These are phyloP conservation scores for Callimorpha dominula DNA, from an alignment of 2,888 invertebrate species.

Conservation along the genomic window DNA sequence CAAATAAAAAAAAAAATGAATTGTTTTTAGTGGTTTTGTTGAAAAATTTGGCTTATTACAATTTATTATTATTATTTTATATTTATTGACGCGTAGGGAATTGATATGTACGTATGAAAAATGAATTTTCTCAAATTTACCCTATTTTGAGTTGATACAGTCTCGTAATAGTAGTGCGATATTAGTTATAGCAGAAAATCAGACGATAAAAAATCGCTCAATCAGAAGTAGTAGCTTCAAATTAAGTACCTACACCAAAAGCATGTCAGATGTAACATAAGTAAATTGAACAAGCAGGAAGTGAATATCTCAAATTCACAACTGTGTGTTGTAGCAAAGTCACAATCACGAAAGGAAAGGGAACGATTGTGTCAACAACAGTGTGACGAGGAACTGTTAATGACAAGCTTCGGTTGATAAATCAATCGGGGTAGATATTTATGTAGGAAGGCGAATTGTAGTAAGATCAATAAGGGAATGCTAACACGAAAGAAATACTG, in stretches of 20 bases:
- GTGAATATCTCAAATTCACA: constrained; percentile 13
- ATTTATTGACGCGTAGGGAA: too few relatives aligned
- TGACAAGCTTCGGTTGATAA: constrained; percentile 20
- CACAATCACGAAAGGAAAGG: constrained; percentile 18
- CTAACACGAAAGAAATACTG: background rate
- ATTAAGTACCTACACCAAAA: constrained; percentile 2
- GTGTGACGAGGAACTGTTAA: constrained; percentile 19
- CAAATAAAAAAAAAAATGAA: too few relatives aligned
- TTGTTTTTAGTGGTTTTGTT: too few relatives aligned
- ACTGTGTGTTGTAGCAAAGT: constrained; percentile 13
- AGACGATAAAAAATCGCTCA: background rate
- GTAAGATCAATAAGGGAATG: constrained; percentile 1
- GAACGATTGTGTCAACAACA: constrained; percentile 16
- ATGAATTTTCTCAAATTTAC: too few relatives aligned
- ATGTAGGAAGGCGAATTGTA: background rate
- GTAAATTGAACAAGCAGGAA: constrained; percentile 11
- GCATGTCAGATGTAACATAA: constrained; percentile 4
- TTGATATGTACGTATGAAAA: too few relatives aligned
- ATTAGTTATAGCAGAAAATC: background rate
- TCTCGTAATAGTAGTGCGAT: too few relatives aligned
- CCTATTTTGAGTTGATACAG: too few relatives aligned
- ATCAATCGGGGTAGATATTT: constrained; percentile 11
- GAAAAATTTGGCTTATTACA: too few relatives aligned
- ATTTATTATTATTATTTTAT: too few relatives aligned
- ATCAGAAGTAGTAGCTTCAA: constrained; percentile 1